Evolutionary conservation across 2,113 vertebrate species (phyloP).

Genomic region (Hemibates koningsi): DNA sequence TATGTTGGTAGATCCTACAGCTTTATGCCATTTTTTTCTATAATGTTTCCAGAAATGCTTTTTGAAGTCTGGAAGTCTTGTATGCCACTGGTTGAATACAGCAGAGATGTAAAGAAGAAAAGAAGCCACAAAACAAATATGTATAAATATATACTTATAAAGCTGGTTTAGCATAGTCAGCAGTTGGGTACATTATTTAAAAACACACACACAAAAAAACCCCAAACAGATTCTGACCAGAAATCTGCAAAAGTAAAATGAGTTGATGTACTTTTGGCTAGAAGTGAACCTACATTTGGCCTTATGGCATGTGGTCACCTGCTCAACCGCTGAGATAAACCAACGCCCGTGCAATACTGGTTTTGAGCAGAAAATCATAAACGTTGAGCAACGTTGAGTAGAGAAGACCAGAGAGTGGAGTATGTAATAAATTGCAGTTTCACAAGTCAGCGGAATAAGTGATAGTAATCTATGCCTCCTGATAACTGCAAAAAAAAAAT

Average conservation of each 20-base stretch:
- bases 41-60: not conserved
- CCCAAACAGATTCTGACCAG: not conserved
- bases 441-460: not conserved
- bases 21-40: not conserved
- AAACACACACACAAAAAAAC: not conserved
- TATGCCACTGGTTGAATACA: not conserved
- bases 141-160: not conserved
- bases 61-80: not conserved
- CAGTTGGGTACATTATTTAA: not conserved
- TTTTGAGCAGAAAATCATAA: not conserved
- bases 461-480: not conserved
- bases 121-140: not conserved
- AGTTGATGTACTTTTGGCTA: not conserved
- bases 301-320: not conserved
- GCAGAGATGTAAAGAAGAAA: not conserved
- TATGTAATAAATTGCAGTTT: not conserved
- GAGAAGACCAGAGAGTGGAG: not conserved
- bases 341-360: not conserved
- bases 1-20: fast-evolving
- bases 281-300: not conserved
- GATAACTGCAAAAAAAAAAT: not conserved
- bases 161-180: not conserved
- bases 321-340: not conserved
- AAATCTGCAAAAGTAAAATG: not conserved
- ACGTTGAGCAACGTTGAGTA: not conserved